Evolutionary conservation across 2,797 vertebrate genomes (phyloP), one percentile per base, ranked within the genome.

Genomic region (Microcaecilia unicolor): DNA sequence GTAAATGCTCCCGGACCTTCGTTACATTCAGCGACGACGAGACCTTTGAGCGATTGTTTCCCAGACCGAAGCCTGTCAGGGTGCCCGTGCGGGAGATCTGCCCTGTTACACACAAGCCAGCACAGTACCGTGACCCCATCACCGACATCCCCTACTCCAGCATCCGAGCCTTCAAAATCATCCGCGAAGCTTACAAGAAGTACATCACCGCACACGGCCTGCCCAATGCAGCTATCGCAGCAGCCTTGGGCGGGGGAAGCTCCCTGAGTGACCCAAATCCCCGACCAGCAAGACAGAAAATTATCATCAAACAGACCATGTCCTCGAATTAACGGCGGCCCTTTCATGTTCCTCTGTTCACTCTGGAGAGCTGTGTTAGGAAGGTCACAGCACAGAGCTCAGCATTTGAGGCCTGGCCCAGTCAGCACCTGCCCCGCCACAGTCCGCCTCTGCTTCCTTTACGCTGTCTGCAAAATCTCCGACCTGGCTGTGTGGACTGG

Each of bases 101-200:
- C 60, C 94, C 94, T 0, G 94, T 97, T 32, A 97, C 92, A 22
- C 93, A 98, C 61, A 88, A 87, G 18, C 81, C 89, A 0, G 93
- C 92, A 0, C 67, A 92, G 1, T 98, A 98, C 72, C 78, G 90
- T 0, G 94, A 98, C 64, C 94, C 93, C 1, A 87, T 98, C 49
- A 98, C 94, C 0, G 94, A 97, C 60, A 97, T 98, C 35, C 91
- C 93, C 1, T 98, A 97, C 1, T 85, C 91, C 32, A 93, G 86
- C 38, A 72, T 84, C 3, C 80, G 90, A 2, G 89, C 93, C 41
- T 97, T 97, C 80, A 89, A 90, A 48, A 97, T 97, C 70, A 94
- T 97, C 55, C 84, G 93, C 0, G 93, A 98, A 37, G 91, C 93
- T 1, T 97, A 97, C 55, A 85, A 89, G 20, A 98, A 97, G 35